These are phyloP conservation scores for Prosopocoilus inquinatus DNA, from an alignment of 2,888 invertebrate genomes.

Conservation along the genomic window DNA sequence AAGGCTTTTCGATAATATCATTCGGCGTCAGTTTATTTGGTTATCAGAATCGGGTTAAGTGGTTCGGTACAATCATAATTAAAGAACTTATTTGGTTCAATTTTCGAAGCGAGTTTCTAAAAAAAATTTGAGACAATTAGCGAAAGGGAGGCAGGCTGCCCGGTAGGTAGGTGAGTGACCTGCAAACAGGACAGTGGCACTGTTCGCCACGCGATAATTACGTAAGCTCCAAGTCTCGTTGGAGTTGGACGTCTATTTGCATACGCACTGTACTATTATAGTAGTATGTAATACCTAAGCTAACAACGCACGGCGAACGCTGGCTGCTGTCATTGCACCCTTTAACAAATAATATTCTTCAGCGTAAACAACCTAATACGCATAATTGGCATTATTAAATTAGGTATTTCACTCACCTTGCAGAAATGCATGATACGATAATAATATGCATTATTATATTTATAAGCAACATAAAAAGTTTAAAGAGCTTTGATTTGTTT, in stretches of 20 bases:
- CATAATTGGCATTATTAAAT: neutral
- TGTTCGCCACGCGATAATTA: conserved; percentile 18
- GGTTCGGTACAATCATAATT: no score
- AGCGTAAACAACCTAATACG: neutral
- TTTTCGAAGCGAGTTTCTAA: no score
- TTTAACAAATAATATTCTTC: neutral
- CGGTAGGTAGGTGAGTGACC: conserved; percentile 45
- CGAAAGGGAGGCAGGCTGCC: conserved; percentile 9
- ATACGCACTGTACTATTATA: conserved; percentile 7
- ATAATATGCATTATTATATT: no score
- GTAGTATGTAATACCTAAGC: neutral
- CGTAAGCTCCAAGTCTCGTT: conserved; percentile 12
- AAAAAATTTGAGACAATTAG: conserved; percentile 9
- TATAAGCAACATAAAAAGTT: neutral
- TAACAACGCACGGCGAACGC: neutral
- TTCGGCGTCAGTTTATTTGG: no score
- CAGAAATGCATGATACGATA: neutral
- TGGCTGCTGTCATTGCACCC: conserved; percentile 19
- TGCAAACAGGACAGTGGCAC: conserved; percentile 47
- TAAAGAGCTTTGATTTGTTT: neutral
- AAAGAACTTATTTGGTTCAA: no score
- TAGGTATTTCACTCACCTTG: neutral
- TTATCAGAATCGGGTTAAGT: no score
- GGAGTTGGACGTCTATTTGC: conserved; percentile 16
- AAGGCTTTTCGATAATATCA: no score